Percentiles rank a stretch among this genome's conserved stretches.
phyloP scores from a whole-genome alignment of 1,140 invertebrate genomes.

The Ips nitidus region DNA sequence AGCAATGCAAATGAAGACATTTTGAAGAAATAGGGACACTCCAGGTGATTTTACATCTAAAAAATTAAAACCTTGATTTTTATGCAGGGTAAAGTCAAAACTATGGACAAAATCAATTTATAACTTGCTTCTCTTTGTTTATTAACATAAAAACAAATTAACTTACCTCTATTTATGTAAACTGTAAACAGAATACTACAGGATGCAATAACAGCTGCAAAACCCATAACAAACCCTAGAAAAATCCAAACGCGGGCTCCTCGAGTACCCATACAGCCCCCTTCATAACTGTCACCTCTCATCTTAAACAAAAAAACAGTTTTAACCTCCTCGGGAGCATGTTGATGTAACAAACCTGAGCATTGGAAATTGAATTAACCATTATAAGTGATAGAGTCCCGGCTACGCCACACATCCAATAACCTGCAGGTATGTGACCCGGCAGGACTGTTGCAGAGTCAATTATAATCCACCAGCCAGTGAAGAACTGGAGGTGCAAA shows the following conservation, averaged over 20 bases:
- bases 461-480: constrained; percentile 97
- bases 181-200: constrained; percentile 93
- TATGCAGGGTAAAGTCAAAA: too few relatives aligned
- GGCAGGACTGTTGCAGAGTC: constrained; percentile 86
- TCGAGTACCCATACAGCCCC: constrained; percentile 84
- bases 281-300: constrained; percentile 83
- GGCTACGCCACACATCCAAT: constrained; percentile 92
- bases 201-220: constrained; percentile 92
- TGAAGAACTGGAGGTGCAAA: constrained; percentile 77
- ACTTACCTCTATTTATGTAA: constrained; percentile 59
- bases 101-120: too few relatives aligned
- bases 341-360: constrained; percentile 3
- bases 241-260: constrained; percentile 95
- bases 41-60: constrained; percentile 71
- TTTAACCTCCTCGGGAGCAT: not conserved
- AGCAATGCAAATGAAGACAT: constrained; percentile 90
- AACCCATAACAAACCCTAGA: constrained; percentile 93
- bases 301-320: constrained; percentile 52
- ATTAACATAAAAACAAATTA: too few relatives aligned
- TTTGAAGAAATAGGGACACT: constrained; percentile 91
- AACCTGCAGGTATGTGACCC: constrained; percentile 71
- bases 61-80: constrained; percentile 11
- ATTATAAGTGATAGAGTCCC: constrained; percentile 93
- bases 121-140: too few relatives aligned
- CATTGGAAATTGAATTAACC: constrained; percentile 93